Evolutionary conservation across 1,140 invertebrate genomes (phyloP), one percentile per base, ranked within the genome.

Genomic region (Drosophila rufa): DNA sequence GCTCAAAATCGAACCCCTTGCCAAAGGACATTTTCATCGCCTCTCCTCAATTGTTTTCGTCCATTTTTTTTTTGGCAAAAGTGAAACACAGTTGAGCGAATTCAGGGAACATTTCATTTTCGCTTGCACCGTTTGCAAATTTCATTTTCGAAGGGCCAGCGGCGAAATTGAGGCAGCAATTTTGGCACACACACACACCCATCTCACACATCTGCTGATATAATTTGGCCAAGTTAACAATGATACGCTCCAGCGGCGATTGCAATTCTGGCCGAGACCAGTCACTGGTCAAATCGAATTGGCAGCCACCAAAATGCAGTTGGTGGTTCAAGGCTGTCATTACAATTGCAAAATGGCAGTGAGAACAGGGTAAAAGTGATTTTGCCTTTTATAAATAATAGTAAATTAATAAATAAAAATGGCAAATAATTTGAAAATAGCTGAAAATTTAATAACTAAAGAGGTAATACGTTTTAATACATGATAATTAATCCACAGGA

Each of bases 221-320:
- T 75, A 82, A 81, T 82, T 82, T 78, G 68, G 80, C 56, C 79
- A 81, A 78, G 75, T 82, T 82, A 81, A 81, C 79, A 78, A 62
- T 78, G 74, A 82, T 69, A 74, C 56, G 74, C 79, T 70, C 38
- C 61, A 71, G 50, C 45, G 65, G 77, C 77, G 38, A 61, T 46
- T 42, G 68, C 61, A 53, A 57, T 76, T 62, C 33, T 47, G 62
- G 57, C 40, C 58, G 59, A 17, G 33, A 66, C 55, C 59, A 60
- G 59, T 38, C 62, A 60, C 58, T n/a, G 58, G 36, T 36, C 51
- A 78, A 78, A 81, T 82, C 75, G 75, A 82, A 82, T 81, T 78
- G 74, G 56, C 80, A 78, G 68, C 68, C 51, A 46, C 62, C 62
- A 51, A 78, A 81, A 68, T 82, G 56, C 65, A 79, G 73, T 65